phyloP scores from a whole-genome alignment of 2,797 vertebrate genomes.

The Lepus oiostolus region DNA sequence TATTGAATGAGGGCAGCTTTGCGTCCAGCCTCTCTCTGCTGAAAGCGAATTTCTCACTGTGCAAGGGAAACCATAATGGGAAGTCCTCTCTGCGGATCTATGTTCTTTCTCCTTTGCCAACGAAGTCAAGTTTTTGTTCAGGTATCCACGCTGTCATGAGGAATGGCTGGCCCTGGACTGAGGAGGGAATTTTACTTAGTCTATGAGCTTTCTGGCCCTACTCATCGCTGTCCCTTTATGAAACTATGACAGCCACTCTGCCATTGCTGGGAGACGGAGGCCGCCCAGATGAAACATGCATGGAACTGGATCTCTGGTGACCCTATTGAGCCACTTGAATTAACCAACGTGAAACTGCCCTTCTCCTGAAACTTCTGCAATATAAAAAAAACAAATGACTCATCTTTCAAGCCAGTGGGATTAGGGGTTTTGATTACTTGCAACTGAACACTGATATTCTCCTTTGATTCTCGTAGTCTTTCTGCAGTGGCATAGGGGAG shows the following conservation, averaged over 20 bases:
- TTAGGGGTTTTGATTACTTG: neutral
- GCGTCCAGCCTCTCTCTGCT: conserved; percentile 71
- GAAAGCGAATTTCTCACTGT: conserved; percentile 83
- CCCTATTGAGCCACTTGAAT: neutral
- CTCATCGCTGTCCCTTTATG: neutral
- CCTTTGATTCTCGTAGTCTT: neutral
- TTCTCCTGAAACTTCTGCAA: neutral
- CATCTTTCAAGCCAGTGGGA: neutral
- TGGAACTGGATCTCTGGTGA: neutral
- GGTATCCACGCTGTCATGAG: neutral
- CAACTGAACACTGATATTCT: neutral
- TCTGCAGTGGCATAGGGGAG: neutral
- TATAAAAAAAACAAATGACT: neutral
- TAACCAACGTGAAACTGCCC: neutral
- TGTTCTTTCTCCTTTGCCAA: neutral
- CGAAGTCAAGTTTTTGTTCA: neutral
- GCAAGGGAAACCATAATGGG: conserved; percentile 58
- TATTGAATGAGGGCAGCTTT: conserved; percentile 66
- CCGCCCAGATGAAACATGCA: neutral
- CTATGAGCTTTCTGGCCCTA: neutral
- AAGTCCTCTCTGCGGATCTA: neutral
- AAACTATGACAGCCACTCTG: neutral
- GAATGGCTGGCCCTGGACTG: neutral
- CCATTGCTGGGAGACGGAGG: neutral
- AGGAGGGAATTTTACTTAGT: neutral